These are phyloP conservation scores for Ammodytes marinus DNA, from an alignment of 2,113 vertebrate species.

Conservation along the genomic window DNA sequence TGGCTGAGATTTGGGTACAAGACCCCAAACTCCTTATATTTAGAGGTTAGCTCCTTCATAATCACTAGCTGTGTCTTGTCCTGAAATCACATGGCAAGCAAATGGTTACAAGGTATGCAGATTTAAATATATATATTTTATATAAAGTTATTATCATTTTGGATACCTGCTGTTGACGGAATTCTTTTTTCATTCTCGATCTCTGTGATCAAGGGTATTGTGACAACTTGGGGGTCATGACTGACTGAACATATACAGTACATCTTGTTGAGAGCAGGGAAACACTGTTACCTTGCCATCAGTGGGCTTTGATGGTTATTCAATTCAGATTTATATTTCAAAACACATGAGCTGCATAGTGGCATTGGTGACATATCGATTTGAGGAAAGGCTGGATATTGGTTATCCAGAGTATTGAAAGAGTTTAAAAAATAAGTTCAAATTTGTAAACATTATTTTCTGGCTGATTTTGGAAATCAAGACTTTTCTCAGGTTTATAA, in stretches of 20 bases:
- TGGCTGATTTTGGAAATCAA: background rate
- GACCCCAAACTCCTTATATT: too few species aligned
- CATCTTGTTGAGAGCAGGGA: background rate
- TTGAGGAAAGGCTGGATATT: background rate
- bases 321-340: background rate
- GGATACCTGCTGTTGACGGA: too few species aligned
- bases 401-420: background rate
- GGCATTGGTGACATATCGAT: background rate
- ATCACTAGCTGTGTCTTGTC: too few species aligned
- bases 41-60: too few species aligned
- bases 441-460: background rate
- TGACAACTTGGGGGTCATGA: background rate
- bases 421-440: background rate
- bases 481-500: background rate
- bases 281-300: slow-evolving; percentile 3
- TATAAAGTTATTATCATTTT: too few species aligned
- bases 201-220: too few species aligned
- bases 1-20: too few species aligned
- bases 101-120: too few species aligned
- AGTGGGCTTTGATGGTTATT: background rate
- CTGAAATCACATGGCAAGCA: too few species aligned
- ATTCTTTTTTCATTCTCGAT: too few species aligned
- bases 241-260: background rate
- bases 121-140: too few species aligned
- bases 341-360: background rate